Base-by-base conservation (phyloP, 2,888 invertebrate species). In the Smittia aterrima region DNA sequence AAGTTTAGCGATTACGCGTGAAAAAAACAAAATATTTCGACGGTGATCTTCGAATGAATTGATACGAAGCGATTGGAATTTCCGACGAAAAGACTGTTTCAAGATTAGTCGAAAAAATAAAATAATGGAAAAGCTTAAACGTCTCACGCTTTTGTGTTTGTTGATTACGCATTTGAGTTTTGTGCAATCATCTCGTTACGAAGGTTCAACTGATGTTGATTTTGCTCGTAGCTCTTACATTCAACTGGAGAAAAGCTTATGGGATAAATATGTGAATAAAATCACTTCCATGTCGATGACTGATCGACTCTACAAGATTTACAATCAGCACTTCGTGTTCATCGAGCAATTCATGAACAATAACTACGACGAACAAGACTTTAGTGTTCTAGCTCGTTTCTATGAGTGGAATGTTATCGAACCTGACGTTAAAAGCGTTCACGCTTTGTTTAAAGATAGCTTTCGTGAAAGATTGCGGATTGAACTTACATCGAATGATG, bases 351-450 rank as follows among this genome's bases (percentile, higher is more conserved):
- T 76, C 72, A 18, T 76, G 11, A 47, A 47, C 2, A n/a, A 25
- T 40, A 54, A 74, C 20, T 74, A 70, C 75, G 74, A 77, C 16
- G 76, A 76, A 25, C 76, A 79, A 25, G 79, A 79, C 66, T 82
- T 81, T 75, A 78, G 78, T 20, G 77, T 81, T 47, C 79, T 78
- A 76, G 82, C 84, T 72, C 81, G 81, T 47, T 83, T 87, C 4
- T 90, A 90, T 87, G 82, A 89, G 76, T 92, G 92, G 89, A 85
- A 84, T 40, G 84, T 86, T 74, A 84, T 88, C 1, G 84, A 87
- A 75, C 84, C 86, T 38, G 89, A 90, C 79, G 80, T 91, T 78
- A 83, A 86, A 64, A 82, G 86, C 18, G 84, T 93, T 32, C 87
- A 89, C 76, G 87, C 87, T 0, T 81, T 91, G 72, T 92, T 92